A percentile compares a stretch with the other conserved stretches of the same genome.
phyloP scores from a whole-genome alignment of 1,140 invertebrate species.

The Orchesella cincta region DNA sequence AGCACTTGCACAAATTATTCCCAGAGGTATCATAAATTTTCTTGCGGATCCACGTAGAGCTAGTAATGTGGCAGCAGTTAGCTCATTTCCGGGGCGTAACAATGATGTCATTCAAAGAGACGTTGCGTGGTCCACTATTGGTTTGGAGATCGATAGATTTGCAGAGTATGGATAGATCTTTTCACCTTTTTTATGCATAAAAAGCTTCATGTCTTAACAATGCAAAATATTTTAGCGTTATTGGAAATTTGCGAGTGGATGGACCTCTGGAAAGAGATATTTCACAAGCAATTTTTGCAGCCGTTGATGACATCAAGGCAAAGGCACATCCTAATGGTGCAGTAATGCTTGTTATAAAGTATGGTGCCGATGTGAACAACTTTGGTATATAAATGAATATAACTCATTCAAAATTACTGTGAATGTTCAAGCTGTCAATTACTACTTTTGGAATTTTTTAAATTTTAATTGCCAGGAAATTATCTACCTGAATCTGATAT shows the following conservation, averaged over 20 bases:
- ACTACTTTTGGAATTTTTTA: not conserved
- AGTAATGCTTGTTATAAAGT: not conserved
- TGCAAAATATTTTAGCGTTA: not conserved
- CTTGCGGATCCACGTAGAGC: not conserved
- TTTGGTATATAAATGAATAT: conserved; percentile 2
- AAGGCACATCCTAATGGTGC: conserved; percentile 4
- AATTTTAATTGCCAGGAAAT: not conserved
- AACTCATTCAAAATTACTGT: not conserved
- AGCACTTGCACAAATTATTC: not conserved
- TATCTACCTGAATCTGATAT: not conserved
- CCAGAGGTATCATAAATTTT: conserved; percentile 6
- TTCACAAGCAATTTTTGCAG: not conserved
- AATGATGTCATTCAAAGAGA: not conserved
- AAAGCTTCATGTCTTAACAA: not conserved
- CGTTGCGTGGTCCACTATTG: not conserved
- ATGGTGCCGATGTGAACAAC: not conserved
- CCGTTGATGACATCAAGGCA: not conserved
- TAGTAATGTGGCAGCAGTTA: not conserved
- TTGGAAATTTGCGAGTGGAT: not conserved
- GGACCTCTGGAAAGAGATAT: not conserved
- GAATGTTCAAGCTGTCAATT: not conserved
- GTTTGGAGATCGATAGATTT: not conserved
- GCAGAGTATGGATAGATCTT: conserved; percentile 8
- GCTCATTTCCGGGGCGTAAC: not conserved
- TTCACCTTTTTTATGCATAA: not conserved